Evolutionary conservation across 2,888 invertebrate species (phyloP), one percentile per base, ranked within the genome.

Genomic region (Conops quadrifasciatus): DNA sequence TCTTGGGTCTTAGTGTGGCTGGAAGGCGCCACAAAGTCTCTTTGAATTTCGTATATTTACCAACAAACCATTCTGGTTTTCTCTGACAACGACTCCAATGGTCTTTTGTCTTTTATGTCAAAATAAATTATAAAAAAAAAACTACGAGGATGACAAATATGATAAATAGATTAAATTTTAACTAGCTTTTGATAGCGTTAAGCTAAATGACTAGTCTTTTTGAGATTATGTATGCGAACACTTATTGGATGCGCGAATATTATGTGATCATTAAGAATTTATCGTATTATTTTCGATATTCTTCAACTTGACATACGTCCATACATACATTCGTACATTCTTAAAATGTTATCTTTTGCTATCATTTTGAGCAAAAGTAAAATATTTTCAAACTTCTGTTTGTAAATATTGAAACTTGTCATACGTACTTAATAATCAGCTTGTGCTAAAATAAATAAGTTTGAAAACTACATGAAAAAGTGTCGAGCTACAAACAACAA

Each of bases 21-120:
- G 24, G 24, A 26, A 21, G 69, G 51, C 69, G 69, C 69, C 69
- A 45, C 45, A 43, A 51, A 59, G 69, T 70, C 69, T 63, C 62
- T 70, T 36, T 70, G 51, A 65, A 28, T 65, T 51, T 21, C 28
- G 9, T 16, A 59, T 28, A 28, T 36, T 36, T 36, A 4, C 4
- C 9, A 36, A 36, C 5, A 36, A 36, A 36, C 4, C 36, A 36
- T 7, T 9, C 36, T 56, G 21, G 2, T 24, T 30, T 11, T 30
- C 5, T 59, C n/a, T n/a, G n/a, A n/a, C n/a, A n/a, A n/a, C n/a
- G n/a, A n/a, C n/a, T n/a, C n/a, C n/a, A n/a, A n/a, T n/a, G n/a
- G n/a, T n/a, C n/a, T n/a, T n/a, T n/a, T n/a, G n/a, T n/a, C n/a
- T n/a, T n/a, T n/a, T n/a, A n/a, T n/a, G n/a, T n/a, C n/a, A n/a